Evolutionary conservation across 2,113 vertebrate genomes (phyloP), one percentile per base, ranked within the genome.

Genomic region (Oryzias celebensis): DNA sequence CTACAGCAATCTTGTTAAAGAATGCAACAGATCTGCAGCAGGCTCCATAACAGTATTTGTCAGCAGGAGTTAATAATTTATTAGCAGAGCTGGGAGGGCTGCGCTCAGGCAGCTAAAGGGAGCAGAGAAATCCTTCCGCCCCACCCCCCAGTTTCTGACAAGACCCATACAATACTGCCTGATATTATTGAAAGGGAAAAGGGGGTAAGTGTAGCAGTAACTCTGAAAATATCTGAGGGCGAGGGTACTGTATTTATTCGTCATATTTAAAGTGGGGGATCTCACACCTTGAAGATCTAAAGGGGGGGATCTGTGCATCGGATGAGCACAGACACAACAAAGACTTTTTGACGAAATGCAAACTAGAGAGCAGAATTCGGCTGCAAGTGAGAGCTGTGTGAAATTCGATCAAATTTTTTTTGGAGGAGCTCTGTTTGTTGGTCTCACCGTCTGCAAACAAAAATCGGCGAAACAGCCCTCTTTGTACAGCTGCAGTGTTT

Each of bases 1-100:
- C 95, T 94, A 94, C 93, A 96, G 94, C 93, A 95, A 95, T 97
- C 94, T 94, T 94, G 94, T 95, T 96, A 95, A 94, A 92, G 94
- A 95, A 96, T 94, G 90, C 92, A 91, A 90, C 88, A 91, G 90
- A 91, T 92, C 92, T 91, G 89, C 81, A 71, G 90, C 82, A 69
- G 80, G 88, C 90, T 89, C 91, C 88, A 88, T 92, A 93, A 92
- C 91, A 90, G 89, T 91, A 91, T 92, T 93, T 92, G 92, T 93
- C 92, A 93, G 92, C 87, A 91, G 83, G 83, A 91, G 90, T 93
- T 91, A 92, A 93, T 93, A 91, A 93, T 93, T 92, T 91, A 93
- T 92, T 89, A 91, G 87, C 80, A 85, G 73, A 64, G 89, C 90
- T 84, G 79, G 84, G 88, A 91, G 91, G 90, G 85, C 85, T 80